phyloP scores from a whole-genome alignment of 2,797 vertebrate species.

The Syndactyla subalaris region DNA sequence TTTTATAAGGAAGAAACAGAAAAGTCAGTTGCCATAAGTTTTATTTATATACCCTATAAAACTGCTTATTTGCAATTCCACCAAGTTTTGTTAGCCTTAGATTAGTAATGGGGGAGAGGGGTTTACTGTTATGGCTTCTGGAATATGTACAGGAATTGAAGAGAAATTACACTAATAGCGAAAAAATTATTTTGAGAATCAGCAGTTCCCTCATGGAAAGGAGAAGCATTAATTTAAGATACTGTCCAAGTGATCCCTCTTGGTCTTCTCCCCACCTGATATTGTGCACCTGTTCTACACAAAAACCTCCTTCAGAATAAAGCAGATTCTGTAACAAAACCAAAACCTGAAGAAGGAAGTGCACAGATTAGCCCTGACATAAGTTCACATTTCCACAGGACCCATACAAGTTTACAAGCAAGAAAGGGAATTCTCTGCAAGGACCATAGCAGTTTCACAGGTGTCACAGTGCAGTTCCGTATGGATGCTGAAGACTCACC shows the following conservation, averaged over 20 bases:
- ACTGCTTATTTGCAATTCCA: not conserved
- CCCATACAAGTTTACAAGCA: not conserved
- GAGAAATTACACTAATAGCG: not conserved
- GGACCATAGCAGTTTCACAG: not conserved
- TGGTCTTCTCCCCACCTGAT: not conserved
- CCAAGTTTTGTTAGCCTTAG: not conserved
- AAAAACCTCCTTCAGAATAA: not conserved
- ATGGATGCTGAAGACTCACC: not conserved
- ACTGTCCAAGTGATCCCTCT: not conserved
- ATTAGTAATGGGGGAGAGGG: not conserved
- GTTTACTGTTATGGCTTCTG: not conserved
- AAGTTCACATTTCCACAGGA: not conserved
- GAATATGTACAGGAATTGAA: not conserved
- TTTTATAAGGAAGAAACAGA: not conserved
- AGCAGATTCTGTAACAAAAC: not conserved
- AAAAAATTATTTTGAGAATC: not conserved
- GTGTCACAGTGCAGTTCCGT: not conserved
- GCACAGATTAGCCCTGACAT: not conserved
- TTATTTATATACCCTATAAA: not conserved
- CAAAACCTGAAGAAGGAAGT: not conserved
- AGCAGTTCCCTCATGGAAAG: not conserved
- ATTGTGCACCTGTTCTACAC: not conserved
- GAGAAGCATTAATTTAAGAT: not conserved
- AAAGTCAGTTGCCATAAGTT: not conserved
- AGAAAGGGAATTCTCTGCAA: not conserved